Conservation (phyloP, 2,797 vertebrate species). For the Sitta carolinensis region DNA sequence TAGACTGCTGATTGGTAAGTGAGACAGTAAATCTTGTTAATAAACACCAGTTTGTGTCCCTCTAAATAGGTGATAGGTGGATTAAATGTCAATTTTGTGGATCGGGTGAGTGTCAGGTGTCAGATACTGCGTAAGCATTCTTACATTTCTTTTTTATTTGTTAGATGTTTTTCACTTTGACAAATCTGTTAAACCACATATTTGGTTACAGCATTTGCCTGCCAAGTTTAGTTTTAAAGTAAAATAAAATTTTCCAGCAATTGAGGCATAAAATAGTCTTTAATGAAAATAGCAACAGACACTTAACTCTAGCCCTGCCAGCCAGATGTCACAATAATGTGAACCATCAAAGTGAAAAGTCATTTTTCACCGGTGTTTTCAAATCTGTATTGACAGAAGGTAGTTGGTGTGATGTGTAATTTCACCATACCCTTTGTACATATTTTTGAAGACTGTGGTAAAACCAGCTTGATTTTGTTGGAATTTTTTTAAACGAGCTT, state of each 20-base stretch:
- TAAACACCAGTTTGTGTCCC: background rate
- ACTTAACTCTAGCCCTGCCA: conserved; percentile 34
- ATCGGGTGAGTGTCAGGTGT: background rate
- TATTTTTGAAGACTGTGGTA: background rate
- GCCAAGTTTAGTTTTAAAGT: conserved; percentile 19
- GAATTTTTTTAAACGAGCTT: background rate
- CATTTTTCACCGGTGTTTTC: conserved; percentile 7
- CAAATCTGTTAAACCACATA: background rate
- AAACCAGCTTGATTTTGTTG: background rate
- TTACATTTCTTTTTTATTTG: background rate
- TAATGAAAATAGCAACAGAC: conserved; percentile 33
- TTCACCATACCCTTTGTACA: background rate
- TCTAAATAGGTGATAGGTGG: background rate
- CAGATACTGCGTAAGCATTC: background rate
- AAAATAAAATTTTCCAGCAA: background rate
- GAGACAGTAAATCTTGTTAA: background rate
- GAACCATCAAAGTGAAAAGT: conserved; percentile 3
- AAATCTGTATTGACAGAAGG: background rate
- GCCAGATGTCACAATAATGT: conserved; percentile 24
- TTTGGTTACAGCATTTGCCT: background rate
- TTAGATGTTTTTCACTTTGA: background rate
- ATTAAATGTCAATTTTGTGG: background rate
- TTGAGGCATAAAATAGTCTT: background rate
- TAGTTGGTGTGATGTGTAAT: background rate
- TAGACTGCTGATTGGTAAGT: background rate